Conservation (phyloP, 1,140 invertebrate genomes). For the Drosophila seguyi region DNA sequence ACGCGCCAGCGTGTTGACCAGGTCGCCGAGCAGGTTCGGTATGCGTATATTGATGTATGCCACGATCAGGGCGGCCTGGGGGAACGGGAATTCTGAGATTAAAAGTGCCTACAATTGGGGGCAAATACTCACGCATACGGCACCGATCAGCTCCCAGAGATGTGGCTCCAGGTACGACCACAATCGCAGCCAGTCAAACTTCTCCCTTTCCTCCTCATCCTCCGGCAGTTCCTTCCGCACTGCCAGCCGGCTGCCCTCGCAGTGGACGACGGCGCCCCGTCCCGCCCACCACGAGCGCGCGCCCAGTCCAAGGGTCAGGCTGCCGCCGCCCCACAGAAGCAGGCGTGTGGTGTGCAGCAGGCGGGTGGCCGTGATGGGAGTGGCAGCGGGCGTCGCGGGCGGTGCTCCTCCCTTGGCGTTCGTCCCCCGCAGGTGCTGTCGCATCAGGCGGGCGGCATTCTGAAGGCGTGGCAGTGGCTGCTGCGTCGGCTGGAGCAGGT, state of each 20-base stretch:
- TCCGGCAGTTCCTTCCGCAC: conserved; percentile 78
- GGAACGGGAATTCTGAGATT: not conserved
- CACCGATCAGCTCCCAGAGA: conserved; percentile 87
- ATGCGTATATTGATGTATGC: conserved; percentile 93
- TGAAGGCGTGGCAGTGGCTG: conserved; percentile 68
- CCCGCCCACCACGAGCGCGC: conserved; percentile 55
- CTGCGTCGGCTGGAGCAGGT: conserved; percentile 58
- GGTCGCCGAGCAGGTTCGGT: conserved; percentile 90
- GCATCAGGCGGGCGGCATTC: conserved; percentile 67
- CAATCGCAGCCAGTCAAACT: conserved; percentile 88
- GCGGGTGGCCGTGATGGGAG: conserved; percentile 15
- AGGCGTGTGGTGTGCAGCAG: conserved; percentile 51
- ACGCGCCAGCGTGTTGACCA: conserved; percentile 91
- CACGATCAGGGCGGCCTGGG: conserved; percentile 92
- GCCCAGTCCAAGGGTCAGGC: conserved; percentile 54
- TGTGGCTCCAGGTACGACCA: conserved; percentile 88
- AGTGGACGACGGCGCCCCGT: conserved; percentile 28
- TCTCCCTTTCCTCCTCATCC: conserved; percentile 59
- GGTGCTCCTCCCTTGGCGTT: not conserved
- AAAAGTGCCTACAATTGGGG: too few relatives aligned
- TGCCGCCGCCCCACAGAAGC: conserved; percentile 64
- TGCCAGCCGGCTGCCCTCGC: conserved; percentile 73
- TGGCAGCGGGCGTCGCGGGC: not conserved
- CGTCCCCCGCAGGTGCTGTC: conserved; percentile 42
- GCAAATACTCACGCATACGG: conserved; percentile 86